Percentiles rank a stretch among this genome's conserved stretches.
These are phyloP conservation scores for Etia nguti DNA, from an alignment of 2,113 vertebrate genomes.

Conservation along the genomic window DNA sequence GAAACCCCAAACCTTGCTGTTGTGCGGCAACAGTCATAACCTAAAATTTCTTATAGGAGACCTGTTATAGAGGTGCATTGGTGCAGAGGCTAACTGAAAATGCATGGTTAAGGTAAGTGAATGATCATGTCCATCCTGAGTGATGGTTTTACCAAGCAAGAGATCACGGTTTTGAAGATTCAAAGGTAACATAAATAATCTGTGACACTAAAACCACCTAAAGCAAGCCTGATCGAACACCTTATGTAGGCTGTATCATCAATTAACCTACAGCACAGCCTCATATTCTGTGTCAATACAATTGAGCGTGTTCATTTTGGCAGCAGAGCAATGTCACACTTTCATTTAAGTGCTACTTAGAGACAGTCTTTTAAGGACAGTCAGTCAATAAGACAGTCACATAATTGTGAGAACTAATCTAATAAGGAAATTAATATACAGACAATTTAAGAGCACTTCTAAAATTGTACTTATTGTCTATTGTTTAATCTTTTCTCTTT, in stretches of 20 bases:
- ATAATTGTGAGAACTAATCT: neutral
- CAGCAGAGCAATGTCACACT: neutral
- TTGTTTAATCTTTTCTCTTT: neutral
- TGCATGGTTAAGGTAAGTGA: neutral
- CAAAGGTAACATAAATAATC: neutral
- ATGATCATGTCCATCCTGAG: neutral
- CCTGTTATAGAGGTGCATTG: accelerated
- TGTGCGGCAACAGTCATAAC: neutral
- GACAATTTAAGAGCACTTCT: neutral
- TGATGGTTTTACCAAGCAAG: neutral
- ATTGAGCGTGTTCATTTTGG: neutral
- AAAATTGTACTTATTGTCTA: neutral
- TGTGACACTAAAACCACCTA: neutral
- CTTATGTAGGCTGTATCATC: neutral
- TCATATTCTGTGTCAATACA: neutral
- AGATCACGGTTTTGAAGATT: neutral
- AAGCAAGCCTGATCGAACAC: neutral
- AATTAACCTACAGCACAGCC: neutral
- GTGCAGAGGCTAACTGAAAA: neutral
- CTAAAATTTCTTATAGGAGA: neutral
- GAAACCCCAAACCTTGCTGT: accelerated
- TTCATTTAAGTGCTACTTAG: neutral
- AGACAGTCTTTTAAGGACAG: neutral
- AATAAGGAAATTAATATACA: neutral
- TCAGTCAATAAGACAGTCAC: neutral